Base-by-base conservation (phyloP, 2,797 vertebrate species). In the Loriculus beryllinus region DNA sequence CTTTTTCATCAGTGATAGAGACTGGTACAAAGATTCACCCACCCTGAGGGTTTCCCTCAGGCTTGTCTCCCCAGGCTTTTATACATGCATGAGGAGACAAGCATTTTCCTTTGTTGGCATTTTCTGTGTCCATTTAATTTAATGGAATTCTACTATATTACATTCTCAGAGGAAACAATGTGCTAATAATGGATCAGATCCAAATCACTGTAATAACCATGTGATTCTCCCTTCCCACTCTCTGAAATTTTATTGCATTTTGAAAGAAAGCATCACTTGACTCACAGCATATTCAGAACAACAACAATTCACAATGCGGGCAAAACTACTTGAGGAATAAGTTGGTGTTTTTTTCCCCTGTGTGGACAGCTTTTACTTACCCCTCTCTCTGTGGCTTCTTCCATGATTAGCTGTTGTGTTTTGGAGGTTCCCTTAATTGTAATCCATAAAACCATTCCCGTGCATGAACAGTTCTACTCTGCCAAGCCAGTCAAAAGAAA, bases 391-490 rank as follows among this genome's bases (percentile, higher is more conserved):
- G 97, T 54, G 7, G 98, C 98, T 95, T 98, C 98, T 96, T 98
- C 94, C 96, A 96, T 98, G 59, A 98, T 98, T 90, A 98, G 97
- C 84, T 97, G 86, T 51, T 98, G 94, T 69, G 97, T 98, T 92
- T 99, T 98, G 20, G 96, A 67, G 42, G 98, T 93, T 76, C 98
- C 97, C 77, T 98, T 99, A 33, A 98, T 79, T 96, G 98, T 98
- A 96, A 99, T 96, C 98, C 98, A 99, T 72, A 99, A 94, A 97
- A 99, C 98, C 98, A 99, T 98, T 84, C 98, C 98, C 28, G 98
- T 98, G 21, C 96, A 96, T 7, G 98, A 98, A 72, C 81, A 22
- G 63, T 98, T 97, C 98, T 98, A 98, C 82, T 99, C 98, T 62
- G 98, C 98, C 56, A 99, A 92, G 90, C 96, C 98, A 97, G 69